Evolutionary conservation across 2,113 vertebrate genomes (phyloP), one percentile per base, ranked within the genome.

Genomic region (Crotalus helleri): DNA sequence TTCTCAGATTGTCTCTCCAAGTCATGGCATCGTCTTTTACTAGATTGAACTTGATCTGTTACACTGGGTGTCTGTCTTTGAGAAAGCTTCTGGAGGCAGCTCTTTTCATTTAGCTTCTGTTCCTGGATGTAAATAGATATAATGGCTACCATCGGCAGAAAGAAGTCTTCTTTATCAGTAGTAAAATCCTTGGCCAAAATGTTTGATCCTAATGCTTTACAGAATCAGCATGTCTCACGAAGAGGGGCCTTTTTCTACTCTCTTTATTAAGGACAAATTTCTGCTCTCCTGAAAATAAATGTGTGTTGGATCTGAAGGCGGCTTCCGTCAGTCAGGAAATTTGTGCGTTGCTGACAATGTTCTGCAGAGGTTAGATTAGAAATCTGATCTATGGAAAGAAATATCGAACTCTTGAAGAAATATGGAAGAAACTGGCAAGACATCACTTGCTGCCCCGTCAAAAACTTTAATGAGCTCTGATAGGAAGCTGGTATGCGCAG

Each of bases 171-270:
- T 93, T 97, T 94, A 1, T 97, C 97, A 92, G 89, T 98, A 85
- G 98, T 98, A 91, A 98, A 98, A 96, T 98, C 97, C 94, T 95
- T 98, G 93, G 98, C 98, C 95, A 98, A 98, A 96, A 97, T 98
- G 88, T 98, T 98, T 0, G 97, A 98, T 95, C 97, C 97, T 33
- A 98, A 98, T 0, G 94, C 97, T 94, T 97, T 98, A 88, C 98
- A 97, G 17, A 97, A 91, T 92, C 98, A 97, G 89, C 97, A 97
- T 93, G 92, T 91, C 89, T 87, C 88, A 61, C 95, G 93, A 91
- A 33, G 94, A 87, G 21, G 97, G 97, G 19, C 90, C 95, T 85
- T 87, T 74, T 2, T 97, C 96, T 94, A 92, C 97, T 95, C 6
- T 93, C 95, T 1, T 96, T 88, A 89, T 96, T 93, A 69, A 95